phyloP scores from a whole-genome alignment of 1,140 invertebrate genomes.

The Drosophila guanche region DNA sequence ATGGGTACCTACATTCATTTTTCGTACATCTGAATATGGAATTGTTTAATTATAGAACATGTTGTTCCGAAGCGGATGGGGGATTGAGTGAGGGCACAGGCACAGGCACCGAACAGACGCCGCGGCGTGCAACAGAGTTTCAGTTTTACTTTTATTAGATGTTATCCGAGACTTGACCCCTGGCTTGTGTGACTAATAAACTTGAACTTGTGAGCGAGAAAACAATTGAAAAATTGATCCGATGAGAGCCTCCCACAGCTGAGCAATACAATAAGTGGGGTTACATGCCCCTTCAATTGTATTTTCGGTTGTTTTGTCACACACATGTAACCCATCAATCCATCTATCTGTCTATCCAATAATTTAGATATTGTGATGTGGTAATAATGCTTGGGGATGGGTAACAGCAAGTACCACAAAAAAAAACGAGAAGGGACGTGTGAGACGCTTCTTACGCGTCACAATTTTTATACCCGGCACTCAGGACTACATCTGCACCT shows the following conservation, averaged over 20 bases:
- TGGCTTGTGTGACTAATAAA: conserved; percentile 69
- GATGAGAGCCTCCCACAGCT: background rate
- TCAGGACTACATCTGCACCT: too few species aligned
- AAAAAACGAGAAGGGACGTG: too few species aligned
- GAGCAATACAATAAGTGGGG: conserved; percentile 10
- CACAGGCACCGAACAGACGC: too few species aligned
- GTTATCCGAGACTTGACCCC: conserved; percentile 61
- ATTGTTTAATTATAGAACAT: conserved; percentile 68
- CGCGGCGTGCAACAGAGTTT: conserved; percentile 33
- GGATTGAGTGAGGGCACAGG: conserved; percentile 8
- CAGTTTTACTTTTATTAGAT: conserved; percentile 65
- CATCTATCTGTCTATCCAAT: conserved; percentile 15
- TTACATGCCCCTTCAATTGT: conserved; percentile 7
- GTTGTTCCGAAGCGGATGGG: conserved; percentile 4
- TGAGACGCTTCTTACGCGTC: too few species aligned
- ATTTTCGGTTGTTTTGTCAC: conserved; percentile 29
- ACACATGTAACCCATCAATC: conserved; percentile 41
- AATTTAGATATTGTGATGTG: conserved; percentile 28
- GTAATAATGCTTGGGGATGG: conserved; percentile 45
- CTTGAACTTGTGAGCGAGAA: conserved; percentile 66
- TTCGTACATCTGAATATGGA: conserved; percentile 54
- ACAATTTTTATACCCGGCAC: too few species aligned
- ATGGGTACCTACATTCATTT: conserved; percentile 2
- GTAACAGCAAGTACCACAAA: conserved; percentile 39
- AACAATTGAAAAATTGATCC: conserved; percentile 52